A percentile compares a stretch with the other conserved stretches of the same genome.
Evolutionary conservation across 1,140 invertebrate species (phyloP).

Genomic region (Drosophila teissieri): DNA sequence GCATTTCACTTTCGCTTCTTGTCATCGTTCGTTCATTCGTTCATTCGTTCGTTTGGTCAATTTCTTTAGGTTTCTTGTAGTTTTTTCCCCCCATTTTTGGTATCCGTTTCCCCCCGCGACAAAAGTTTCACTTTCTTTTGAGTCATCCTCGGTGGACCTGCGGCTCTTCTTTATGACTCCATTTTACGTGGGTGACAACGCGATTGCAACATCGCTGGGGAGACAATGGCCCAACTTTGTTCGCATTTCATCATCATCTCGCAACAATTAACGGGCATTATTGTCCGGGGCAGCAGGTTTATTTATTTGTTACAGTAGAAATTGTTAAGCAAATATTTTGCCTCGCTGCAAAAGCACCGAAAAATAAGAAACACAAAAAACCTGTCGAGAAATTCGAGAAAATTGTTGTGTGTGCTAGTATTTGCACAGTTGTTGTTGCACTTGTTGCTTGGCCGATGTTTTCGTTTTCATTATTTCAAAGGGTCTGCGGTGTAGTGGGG

Average conservation of each 20-base stretch:
- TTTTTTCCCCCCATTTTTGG: background rate
- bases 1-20: constrained; percentile 59
- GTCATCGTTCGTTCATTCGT: constrained; percentile 37
- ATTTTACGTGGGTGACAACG: constrained; percentile 72
- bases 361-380: constrained; percentile 52
- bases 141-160: constrained; percentile 59
- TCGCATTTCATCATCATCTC: constrained; percentile 46
- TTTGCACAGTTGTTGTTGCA: constrained; percentile 25
- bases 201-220: constrained; percentile 60
- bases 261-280: constrained; percentile 77
- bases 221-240: constrained; percentile 67
- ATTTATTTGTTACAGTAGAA: constrained; percentile 77
- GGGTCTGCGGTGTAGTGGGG: background rate
- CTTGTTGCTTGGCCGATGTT: constrained; percentile 22
- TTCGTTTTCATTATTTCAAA: constrained; percentile 69
- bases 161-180: constrained; percentile 34
- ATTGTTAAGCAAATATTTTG: constrained; percentile 80
- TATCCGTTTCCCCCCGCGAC: background rate
- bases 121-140: constrained; percentile 73
- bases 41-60: constrained; percentile 18
- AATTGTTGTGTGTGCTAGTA: constrained; percentile 52
- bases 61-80: constrained; percentile 40
- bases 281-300: constrained; percentile 48
- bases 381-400: constrained; percentile 78
- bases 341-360: constrained; percentile 18